Evolutionary conservation across 1,140 invertebrate genomes (phyloP).

Genomic region (Lutraria rhynchaena): DNA sequence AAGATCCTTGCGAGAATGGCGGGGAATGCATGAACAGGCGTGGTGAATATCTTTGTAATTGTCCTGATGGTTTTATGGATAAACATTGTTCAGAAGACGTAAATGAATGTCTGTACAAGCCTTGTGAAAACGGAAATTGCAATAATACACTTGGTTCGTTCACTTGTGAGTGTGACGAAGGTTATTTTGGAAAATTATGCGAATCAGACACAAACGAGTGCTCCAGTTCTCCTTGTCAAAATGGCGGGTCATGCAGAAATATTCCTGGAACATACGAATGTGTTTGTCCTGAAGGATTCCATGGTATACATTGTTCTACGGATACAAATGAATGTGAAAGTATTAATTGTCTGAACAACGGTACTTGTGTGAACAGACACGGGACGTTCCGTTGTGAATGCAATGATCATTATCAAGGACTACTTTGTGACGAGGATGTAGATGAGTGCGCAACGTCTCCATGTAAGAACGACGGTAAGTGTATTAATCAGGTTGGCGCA

Average conservation of each 20-base stretch:
- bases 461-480: constrained; percentile 66
- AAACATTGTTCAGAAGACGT: constrained; percentile 40
- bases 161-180: constrained; percentile 90
- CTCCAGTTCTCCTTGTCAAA: constrained; percentile 90
- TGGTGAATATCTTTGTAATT: constrained; percentile 44
- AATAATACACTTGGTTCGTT: constrained; percentile 28
- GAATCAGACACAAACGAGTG: constrained; percentile 25
- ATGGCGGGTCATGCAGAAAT: constrained; percentile 95
- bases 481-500: constrained; percentile 80
- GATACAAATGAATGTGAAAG: constrained; percentile 64
- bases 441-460: constrained; percentile 63
- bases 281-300: constrained; percentile 91
- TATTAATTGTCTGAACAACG: constrained; percentile 65
- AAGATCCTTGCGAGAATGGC: constrained; percentile 48
- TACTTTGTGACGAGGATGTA: constrained; percentile 41
- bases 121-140: constrained; percentile 42
- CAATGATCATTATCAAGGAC: constrained; percentile 87
- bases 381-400: constrained; percentile 42
- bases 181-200: constrained; percentile 21
- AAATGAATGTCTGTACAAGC: constrained; percentile 40
- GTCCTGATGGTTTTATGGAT: constrained; percentile 49
- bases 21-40: constrained; percentile 51
- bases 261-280: constrained; percentile 83
- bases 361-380: constrained; percentile 50
- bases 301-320: constrained; percentile 92